phyloP scores from a whole-genome alignment of 1,140 invertebrate species.

The Anastatus disparis region DNA sequence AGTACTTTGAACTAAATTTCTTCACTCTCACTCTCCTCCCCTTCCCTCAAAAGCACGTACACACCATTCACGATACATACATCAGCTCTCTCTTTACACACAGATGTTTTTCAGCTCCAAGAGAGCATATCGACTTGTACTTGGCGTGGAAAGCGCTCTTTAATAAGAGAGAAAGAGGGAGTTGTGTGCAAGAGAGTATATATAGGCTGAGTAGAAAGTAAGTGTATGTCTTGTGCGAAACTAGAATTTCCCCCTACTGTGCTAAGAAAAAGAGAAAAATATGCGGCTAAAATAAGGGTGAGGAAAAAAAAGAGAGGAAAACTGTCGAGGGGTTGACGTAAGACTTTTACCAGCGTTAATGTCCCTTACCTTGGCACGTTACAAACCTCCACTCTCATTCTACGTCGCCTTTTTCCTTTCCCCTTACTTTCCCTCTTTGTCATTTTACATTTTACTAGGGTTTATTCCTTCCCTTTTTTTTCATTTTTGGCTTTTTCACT shows the following conservation, averaged over 20 bases:
- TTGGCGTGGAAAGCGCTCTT: slow-evolving; percentile 27
- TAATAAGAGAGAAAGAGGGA: slow-evolving; percentile 34
- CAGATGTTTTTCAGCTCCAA: slow-evolving; percentile 15
- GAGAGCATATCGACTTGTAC: slow-evolving; percentile 22
- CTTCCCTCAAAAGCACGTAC: too few relatives aligned
- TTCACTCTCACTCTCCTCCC: too few relatives aligned
- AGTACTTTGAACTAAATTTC: too few relatives aligned
- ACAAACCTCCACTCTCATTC: slow-evolving; percentile 16
- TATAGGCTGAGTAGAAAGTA: background rate
- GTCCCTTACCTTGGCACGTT: slow-evolving; percentile 29
- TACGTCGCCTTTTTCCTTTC: background rate
- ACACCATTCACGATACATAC: too few relatives aligned
- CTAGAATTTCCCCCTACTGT: slow-evolving; percentile 34
- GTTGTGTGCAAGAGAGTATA: background rate
- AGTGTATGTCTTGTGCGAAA: slow-evolving; percentile 22
- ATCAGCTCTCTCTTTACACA: too few relatives aligned
- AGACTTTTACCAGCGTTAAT: slow-evolving; percentile 36
- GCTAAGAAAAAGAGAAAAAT: slow-evolving; percentile 14
- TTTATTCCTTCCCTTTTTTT: background rate
- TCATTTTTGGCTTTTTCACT: background rate
- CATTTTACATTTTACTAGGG: slow-evolving; percentile 10
- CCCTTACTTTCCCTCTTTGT: slow-evolving; percentile 14
- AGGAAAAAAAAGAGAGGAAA: slow-evolving; percentile 8
- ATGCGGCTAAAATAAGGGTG: slow-evolving; percentile 5
- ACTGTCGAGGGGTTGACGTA: slow-evolving; percentile 9